Conservation (phyloP, 2,113 vertebrate genomes). For the Macaca nemestrina region DNA sequence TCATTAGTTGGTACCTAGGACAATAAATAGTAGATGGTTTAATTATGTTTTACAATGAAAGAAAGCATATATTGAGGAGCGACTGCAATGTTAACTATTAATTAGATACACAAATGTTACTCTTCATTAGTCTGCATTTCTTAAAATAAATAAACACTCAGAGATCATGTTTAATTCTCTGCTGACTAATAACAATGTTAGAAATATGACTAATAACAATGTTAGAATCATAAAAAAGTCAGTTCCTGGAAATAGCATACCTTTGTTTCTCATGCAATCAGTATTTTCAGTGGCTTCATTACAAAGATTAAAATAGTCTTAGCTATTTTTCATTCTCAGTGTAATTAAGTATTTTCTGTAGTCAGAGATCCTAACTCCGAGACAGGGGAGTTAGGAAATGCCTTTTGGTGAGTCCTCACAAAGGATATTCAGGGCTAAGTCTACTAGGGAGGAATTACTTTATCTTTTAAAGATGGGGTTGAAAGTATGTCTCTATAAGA, state of each 20-base stretch:
- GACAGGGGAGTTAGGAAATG: neutral
- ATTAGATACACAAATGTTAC: neutral
- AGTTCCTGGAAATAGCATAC: neutral
- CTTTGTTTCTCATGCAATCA: neutral
- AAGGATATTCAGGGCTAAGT: neutral
- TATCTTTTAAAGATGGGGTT: neutral
- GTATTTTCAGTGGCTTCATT: constrained; percentile 13
- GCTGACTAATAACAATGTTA: neutral
- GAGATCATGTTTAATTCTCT: constrained; percentile 23
- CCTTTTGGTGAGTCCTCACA: neutral
- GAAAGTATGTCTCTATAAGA: neutral
- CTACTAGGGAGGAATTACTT: neutral
- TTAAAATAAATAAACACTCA: constrained; percentile 45
- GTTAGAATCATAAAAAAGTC: constrained; percentile 15
- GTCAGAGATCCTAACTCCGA: neutral
- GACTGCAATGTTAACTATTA: neutral
- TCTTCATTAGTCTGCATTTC: constrained; percentile 45
- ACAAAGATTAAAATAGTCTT: neutral
- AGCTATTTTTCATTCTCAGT: neutral
- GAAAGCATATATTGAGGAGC: neutral
- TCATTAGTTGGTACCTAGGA: constrained; percentile 31
- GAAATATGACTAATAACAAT: constrained; percentile 24
- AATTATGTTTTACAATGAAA: constrained; percentile 46
- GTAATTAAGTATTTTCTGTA: neutral
- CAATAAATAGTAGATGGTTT: neutral